Conservation (phyloP, 2,113 vertebrate species). For the Motacilla alba region DNA sequence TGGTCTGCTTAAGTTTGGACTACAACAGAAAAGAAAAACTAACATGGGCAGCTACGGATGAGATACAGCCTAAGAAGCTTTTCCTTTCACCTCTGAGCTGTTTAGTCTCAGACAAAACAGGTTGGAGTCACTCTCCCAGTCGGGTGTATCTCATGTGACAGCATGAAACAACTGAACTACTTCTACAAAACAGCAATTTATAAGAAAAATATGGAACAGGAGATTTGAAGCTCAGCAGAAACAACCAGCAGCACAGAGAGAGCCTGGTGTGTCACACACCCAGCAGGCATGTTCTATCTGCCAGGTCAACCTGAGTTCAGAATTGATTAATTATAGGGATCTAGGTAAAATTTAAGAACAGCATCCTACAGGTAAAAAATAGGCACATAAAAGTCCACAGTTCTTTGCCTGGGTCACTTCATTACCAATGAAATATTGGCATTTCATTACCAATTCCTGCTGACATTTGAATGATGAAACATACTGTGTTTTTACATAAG, state of each 20-base stretch:
- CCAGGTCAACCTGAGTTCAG: constrained; percentile 1
- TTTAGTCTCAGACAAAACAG: neutral
- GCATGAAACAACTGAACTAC: neutral
- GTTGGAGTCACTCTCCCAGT: neutral
- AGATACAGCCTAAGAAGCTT: constrained; percentile 7
- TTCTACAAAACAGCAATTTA: neutral
- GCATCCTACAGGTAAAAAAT: neutral
- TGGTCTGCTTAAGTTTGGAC: neutral
- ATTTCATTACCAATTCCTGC: neutral
- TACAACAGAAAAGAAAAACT: neutral
- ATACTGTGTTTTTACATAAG: neutral
- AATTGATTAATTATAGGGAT: neutral
- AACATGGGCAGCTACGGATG: neutral
- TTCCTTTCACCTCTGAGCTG: neutral
- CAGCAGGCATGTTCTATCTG: neutral
- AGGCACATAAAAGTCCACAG: neutral
- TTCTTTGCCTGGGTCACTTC: neutral
- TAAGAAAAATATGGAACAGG: neutral
- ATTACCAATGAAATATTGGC: neutral
- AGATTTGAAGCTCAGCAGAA: neutral
- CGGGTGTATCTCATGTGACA: neutral
- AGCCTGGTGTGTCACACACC: neutral
- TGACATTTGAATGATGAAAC: constrained; percentile 16
- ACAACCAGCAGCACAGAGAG: neutral
- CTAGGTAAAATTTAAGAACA: neutral